Base-by-base conservation (phyloP, 2,797 vertebrate genomes). In the Cottoperca gobio region DNA sequence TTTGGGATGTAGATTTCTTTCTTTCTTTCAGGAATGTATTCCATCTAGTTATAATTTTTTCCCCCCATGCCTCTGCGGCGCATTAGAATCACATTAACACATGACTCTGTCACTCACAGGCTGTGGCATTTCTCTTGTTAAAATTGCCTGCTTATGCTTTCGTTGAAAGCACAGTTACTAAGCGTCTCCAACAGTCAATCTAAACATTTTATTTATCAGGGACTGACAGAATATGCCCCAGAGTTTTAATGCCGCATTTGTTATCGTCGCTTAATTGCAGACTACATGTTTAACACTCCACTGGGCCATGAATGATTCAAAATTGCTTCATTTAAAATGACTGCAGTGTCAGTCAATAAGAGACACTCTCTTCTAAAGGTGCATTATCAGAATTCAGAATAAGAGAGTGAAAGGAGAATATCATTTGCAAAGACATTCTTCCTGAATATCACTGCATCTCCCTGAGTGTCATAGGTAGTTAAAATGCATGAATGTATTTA, bases 271-370 rank as follows among this genome's bases (percentile, higher is more conserved):
- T 69, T 90, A 93, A 94, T 93, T 91, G 89, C 86, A 83, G 76
- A 82, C 86, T 91, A 73, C 79, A 88, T 92, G 90, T 91, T 94
- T 90, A 92, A 91, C 91, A 91, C 89, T 92, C 79, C 79, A 87
- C 79, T 86, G 76, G 79, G 88, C 85, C 80, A 77, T 70, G 73
- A 81, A 81, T 88, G 73, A 89, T 88, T 92, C 66, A 77, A 76
- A 89, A 86, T 72, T 67, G 67, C 88, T 89, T 88, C 59, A 83
- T 91, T 88, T 86, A 75, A 89, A 91, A 88, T 70, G 81, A 89
- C 85, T 91, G 85, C 73, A 57, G 59, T 69, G 74, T 52, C 76
- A 66, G 64, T 76, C 77, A 87, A 69, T 70, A 55, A 67, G 62
- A 66, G 33, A 59, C 60, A 60, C 48, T 69, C 24, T 67, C 63